Conservation (phyloP, 1,140 invertebrate genomes). For the Aphelenchoides fujianensis region DNA sequence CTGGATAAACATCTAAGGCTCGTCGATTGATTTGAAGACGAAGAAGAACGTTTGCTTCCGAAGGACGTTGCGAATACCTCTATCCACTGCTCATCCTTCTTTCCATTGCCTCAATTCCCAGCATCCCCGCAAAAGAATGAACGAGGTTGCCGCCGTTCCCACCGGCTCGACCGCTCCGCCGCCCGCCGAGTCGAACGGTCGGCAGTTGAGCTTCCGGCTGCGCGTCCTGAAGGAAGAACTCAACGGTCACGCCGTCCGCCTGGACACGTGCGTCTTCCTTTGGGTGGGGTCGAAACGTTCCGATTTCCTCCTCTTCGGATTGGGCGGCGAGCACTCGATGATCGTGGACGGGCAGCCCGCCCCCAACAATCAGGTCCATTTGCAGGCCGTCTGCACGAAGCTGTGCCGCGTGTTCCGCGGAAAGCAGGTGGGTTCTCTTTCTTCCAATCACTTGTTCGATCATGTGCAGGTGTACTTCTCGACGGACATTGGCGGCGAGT, state of each 20-base stretch:
- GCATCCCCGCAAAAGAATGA: too few species aligned
- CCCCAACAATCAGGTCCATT: conserved; percentile 3
- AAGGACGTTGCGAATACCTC: too few species aligned
- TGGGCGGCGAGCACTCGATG: background rate
- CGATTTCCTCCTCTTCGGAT: conserved; percentile 21
- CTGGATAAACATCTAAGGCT: too few species aligned
- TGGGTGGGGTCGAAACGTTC: conserved; percentile 17
- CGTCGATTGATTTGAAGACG: too few species aligned
- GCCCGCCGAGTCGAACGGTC: too few species aligned
- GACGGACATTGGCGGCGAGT: conserved; percentile 19
- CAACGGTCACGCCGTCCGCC: background rate
- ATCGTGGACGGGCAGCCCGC: background rate
- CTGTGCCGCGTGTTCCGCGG: conserved; percentile 1
- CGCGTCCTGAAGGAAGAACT: conserved; percentile 13
- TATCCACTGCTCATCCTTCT: too few species aligned
- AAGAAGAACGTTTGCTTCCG: too few species aligned
- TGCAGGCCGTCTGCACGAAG: conserved; percentile 5
- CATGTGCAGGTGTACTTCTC: conserved; percentile 28
- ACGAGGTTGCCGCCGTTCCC: too few species aligned
- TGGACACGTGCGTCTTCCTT: conserved; percentile 14
- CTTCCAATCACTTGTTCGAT: too few species aligned
- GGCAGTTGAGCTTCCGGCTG: too few species aligned
- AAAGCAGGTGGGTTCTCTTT: conserved; percentile 11
- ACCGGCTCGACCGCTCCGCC: too few species aligned
- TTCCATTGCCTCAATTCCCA: too few species aligned